These are phyloP conservation scores for Chanos chanos DNA, from an alignment of 2,797 vertebrate species.

Conservation along the genomic window DNA sequence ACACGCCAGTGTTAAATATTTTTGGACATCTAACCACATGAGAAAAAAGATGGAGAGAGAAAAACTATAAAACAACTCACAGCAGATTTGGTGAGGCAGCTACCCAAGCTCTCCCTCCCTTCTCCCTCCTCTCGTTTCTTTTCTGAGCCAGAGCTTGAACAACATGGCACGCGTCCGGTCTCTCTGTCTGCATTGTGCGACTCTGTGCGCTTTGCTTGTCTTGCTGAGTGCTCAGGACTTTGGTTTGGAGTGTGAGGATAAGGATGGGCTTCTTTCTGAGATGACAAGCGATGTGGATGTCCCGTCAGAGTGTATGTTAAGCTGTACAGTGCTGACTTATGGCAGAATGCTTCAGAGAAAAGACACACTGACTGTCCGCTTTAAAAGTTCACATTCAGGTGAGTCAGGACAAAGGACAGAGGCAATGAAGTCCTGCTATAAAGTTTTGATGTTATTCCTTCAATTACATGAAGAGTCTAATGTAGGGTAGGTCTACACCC, in stretches of 20 bases:
- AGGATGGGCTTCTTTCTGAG: constrained; percentile 43
- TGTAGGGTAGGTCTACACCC: no score
- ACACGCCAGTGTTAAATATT: no score
- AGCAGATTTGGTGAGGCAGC: not conserved
- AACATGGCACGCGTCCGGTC: constrained; percentile 53
- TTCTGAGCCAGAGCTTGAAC: constrained; percentile 7
- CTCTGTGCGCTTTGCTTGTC: constrained; percentile 44
- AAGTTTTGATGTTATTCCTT: no score
- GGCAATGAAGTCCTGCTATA: no score
- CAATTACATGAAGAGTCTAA: no score
- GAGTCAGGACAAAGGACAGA: constrained; percentile 23
- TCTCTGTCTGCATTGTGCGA: constrained; percentile 41
- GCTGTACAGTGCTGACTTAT: constrained; percentile 62
- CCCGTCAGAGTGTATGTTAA: constrained; percentile 59
- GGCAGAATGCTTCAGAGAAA: constrained; percentile 48
- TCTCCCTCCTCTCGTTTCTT: not conserved
- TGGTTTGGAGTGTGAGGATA: constrained; percentile 52
- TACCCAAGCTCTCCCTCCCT: not conserved
- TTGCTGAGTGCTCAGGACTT: constrained; percentile 30
- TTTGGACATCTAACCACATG: not conserved
- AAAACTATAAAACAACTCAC: no score
- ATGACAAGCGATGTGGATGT: constrained; percentile 13
- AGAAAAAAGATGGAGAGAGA: not conserved
- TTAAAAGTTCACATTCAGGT: constrained; percentile 61
- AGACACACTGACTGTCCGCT: constrained; percentile 54